Evolutionary conservation across 2,888 invertebrate species (phyloP), one percentile per base, ranked within the genome.

Genomic region (Parnassius mnemosyne): DNA sequence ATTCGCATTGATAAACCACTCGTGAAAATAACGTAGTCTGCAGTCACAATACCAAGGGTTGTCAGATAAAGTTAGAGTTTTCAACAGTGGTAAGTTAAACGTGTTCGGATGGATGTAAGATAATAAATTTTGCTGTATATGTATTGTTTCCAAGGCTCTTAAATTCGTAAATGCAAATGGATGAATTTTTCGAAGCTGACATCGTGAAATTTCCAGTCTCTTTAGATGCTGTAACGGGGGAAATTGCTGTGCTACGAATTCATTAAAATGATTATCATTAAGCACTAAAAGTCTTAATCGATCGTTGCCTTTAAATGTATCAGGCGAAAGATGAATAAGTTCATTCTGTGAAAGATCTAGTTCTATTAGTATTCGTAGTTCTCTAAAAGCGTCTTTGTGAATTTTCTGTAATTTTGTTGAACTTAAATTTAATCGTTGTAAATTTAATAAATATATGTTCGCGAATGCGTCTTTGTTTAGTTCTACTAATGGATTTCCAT

Each of bases 31-130:
- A 58, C 96, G 93, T 67, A 98, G 84, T 72, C 95, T 94, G 83
- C 98, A 98, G 84, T 98, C 97, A 81, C 98, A 98, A 70, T 93
- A 93, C 97, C 97, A 98, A 9, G 96, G 97, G 81, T 98, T 98
- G 44, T 95, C 95, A 69, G 96, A 95, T 60, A 97, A 84, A 11
- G 94, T 94, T 13, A 97, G 88, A 3, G 96, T 96, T 88, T 97
- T 97, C 55, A 97, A 89, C 61, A 83, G 75, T 3, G 89, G 89
- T 50, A 91, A 78, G 70, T 91, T 88, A 60, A 91, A 89, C 1
- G 90, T 89, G 57, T 86, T 83, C 66, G 83, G 83, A 70, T 90
- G 89, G 34, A 97, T 92, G 73, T 93, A 93, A 13, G 94, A 92
- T 68, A 98, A 94, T 66, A 94, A 93, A 84, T 97, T 97, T 69